Conservation (phyloP, 2,797 vertebrate species). For the Sciurus vulgaris region DNA sequence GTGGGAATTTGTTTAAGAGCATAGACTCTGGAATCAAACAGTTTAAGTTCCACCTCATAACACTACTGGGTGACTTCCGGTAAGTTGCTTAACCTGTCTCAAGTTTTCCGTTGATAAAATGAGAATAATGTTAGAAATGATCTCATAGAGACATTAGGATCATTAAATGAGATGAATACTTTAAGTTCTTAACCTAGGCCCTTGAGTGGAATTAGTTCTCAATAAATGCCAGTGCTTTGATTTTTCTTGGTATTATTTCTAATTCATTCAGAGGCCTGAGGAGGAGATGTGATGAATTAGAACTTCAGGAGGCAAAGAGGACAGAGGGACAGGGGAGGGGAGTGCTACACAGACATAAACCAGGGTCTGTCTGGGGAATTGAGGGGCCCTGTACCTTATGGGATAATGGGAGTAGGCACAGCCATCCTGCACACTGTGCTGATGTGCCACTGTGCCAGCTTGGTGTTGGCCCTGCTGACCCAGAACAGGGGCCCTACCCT, state of each 20-base stretch:
- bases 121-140: slow-evolving; percentile 37
- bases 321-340: background rate
- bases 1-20: background rate
- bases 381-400: background rate
- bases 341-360: background rate
- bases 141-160: background rate
- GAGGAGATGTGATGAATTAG: slow-evolving; percentile 50
- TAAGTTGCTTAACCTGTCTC: slow-evolving; percentile 10
- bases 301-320: slow-evolving; percentile 26
- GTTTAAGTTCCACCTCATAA: background rate
- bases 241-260: slow-evolving; percentile 53
- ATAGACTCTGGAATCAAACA: slow-evolving; percentile 1
- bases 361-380: background rate
- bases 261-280: slow-evolving; percentile 22
- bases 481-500: background rate
- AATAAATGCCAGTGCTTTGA: slow-evolving; percentile 12
- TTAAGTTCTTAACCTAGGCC: background rate
- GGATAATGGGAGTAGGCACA: background rate
- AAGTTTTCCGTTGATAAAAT: background rate
- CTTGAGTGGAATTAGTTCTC: background rate
- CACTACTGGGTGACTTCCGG: background rate
- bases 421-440: background rate
- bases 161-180: slow-evolving; percentile 11
- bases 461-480: background rate
- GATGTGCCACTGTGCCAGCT: background rate